These are phyloP conservation scores for Hyppa rectilinea DNA, from an alignment of 2,888 invertebrate species.

Conservation along the genomic window DNA sequence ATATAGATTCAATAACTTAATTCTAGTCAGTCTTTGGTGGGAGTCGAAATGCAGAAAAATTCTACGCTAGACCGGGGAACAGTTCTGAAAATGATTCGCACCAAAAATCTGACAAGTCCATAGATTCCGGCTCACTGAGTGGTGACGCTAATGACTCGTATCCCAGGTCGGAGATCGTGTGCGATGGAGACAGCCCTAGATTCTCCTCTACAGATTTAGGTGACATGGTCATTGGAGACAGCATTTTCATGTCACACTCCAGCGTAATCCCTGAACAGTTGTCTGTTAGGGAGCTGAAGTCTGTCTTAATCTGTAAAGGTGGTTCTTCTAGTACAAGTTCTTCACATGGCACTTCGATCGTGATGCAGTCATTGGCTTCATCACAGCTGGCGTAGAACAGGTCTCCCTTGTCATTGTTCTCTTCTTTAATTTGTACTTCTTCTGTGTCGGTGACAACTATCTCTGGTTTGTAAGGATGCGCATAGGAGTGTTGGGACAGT, in stretches of 20 bases:
- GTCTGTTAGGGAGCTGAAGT: conserved; percentile 76
- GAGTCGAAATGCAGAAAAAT: conserved; percentile 76
- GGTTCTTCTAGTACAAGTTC: conserved; percentile 86
- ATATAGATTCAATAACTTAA: conserved; percentile 69
- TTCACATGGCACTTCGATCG: conserved; percentile 93
- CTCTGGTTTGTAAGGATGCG: conserved; percentile 85
- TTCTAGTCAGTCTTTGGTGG: conserved; percentile 89
- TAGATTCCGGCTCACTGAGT: conserved; percentile 85
- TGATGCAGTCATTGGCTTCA: conserved; percentile 93
- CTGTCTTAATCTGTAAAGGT: conserved; percentile 77
- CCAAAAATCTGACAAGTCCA: conserved; percentile 92
- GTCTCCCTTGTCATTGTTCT: conserved; percentile 89
- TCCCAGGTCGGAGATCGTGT: conserved; percentile 86
- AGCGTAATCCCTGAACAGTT: conserved; percentile 76
- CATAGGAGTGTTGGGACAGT: conserved; percentile 89
- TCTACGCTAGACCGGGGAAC: conserved; percentile 93
- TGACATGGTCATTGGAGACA: conserved; percentile 86
- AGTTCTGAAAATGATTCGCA: conserved; percentile 94
- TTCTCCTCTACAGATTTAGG: conserved; percentile 82
- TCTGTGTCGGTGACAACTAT: conserved; percentile 62
- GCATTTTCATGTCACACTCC: conserved; percentile 85
- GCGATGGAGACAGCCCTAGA: conserved; percentile 84
- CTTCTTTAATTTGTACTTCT: conserved; percentile 78
- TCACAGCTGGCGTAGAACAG: conserved; percentile 94
- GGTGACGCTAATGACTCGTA: conserved; percentile 89